Conservation (phyloP, 2,113 vertebrate genomes). For the Actenoides hombroni region DNA sequence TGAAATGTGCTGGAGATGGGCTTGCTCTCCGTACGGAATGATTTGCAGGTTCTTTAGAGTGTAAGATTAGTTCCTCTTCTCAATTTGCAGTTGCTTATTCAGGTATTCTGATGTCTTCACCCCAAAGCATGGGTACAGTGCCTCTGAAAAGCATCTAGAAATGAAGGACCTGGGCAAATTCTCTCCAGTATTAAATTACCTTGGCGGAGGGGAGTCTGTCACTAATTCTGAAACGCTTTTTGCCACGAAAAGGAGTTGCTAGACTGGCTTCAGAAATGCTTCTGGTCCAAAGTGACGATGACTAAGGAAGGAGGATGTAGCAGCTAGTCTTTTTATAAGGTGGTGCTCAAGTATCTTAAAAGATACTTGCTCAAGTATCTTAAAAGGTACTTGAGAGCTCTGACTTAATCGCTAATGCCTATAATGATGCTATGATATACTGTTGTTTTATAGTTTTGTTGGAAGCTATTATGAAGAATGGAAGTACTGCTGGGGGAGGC, state of each 20-base stretch:
- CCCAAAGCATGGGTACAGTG: background rate
- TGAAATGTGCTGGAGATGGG: background rate
- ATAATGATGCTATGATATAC: background rate
- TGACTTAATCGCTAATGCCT: background rate
- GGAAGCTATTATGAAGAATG: constrained; percentile 88
- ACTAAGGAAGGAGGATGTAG: background rate
- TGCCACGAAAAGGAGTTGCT: rapidly evolving
- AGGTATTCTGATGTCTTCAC: background rate
- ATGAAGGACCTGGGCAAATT: background rate
- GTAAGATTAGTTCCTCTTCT: background rate
- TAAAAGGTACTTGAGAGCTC: background rate
- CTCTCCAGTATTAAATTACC: background rate
- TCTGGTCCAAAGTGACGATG: background rate
- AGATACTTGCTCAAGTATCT: background rate
- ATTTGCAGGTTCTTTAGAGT: background rate
- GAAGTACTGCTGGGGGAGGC: constrained; percentile 84
- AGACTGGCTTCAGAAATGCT: background rate
- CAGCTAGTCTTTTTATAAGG: background rate
- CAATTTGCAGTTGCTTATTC: background rate
- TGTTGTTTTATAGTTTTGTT: constrained; percentile 80
- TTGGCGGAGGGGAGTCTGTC: background rate
- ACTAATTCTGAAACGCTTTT: background rate
- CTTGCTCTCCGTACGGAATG: background rate
- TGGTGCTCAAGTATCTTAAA: background rate
- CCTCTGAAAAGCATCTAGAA: background rate